Conservation (phyloP, 1,140 invertebrate species). For the Euwallacea fornicatus region DNA sequence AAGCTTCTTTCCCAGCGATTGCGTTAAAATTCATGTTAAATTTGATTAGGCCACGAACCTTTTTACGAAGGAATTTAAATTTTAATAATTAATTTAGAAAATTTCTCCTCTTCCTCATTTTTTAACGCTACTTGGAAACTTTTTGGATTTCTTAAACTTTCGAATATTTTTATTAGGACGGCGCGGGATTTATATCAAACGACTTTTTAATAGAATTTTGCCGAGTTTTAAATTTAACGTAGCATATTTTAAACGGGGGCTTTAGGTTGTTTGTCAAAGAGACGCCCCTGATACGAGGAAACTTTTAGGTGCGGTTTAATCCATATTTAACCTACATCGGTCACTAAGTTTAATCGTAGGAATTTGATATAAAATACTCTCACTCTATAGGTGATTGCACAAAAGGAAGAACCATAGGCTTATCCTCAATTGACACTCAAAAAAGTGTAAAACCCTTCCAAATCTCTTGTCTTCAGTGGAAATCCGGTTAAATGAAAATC, state of each 20-base stretch:
- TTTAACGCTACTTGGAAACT: neutral
- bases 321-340: neutral
- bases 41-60: neutral
- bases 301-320: neutral
- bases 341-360: too few species aligned
- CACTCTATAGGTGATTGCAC: too few species aligned
- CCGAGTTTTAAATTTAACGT: neutral
- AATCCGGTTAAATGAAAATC: conserved; percentile 26
- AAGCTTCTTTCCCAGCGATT: too few species aligned
- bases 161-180: conserved; percentile 4
- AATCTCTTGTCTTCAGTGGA: conserved; percentile 18
- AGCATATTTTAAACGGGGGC: neutral
- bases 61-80: neutral
- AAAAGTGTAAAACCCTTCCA: conserved; percentile 24
- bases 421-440: conserved; percentile 28
- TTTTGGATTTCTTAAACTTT: neutral
- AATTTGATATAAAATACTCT: too few species aligned
- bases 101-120: neutral
- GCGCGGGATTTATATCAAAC: conserved; percentile 1
- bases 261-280: too few species aligned
- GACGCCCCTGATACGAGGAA: neutral
- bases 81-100: conserved; percentile 6
- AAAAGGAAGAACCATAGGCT: conserved; percentile 1
- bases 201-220: conserved; percentile 3
- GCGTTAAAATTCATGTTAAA: conserved; percentile 1